A percentile compares a stretch with the other conserved stretches of the same genome.
phyloP scores from a whole-genome alignment of 2,797 vertebrate species.

The Gobio occitaniae region DNA sequence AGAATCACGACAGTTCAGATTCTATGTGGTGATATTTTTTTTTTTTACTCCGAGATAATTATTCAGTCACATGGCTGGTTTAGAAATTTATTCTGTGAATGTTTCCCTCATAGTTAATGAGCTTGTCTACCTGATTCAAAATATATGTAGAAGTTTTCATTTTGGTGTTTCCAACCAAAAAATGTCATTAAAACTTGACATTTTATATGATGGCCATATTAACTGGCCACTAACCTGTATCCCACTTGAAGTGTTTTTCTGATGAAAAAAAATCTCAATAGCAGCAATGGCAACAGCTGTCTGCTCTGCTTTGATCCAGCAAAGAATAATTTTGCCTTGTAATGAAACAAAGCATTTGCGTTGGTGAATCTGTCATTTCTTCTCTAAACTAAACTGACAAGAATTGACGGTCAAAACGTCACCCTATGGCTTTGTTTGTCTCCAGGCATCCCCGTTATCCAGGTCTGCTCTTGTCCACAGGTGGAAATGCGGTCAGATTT shows the following conservation, averaged over 20 bases:
- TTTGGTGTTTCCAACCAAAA: background rate
- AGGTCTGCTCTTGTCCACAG: background rate
- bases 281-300: conserved; percentile 1
- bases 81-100: background rate
- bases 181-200: no score
- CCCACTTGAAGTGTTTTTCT: background rate
- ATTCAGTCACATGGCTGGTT: background rate
- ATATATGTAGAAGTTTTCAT: background rate
- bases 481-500: conserved; percentile 37
- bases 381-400: background rate
- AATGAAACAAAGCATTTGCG: conserved; percentile 7
- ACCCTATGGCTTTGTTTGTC: background rate
- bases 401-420: background rate
- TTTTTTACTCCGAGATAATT: background rate
- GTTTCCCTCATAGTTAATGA: background rate
- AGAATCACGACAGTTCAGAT: background rate
- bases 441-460: background rate
- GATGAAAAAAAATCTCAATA: background rate
- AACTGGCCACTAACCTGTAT: background rate
- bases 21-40: no score
- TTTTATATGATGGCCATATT: background rate
- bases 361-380: background rate
- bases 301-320: background rate
- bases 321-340: background rate
- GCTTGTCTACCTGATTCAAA: background rate